These are phyloP conservation scores for Drosophila leonis DNA, from an alignment of 2,888 invertebrate genomes.

Conservation along the genomic window DNA sequence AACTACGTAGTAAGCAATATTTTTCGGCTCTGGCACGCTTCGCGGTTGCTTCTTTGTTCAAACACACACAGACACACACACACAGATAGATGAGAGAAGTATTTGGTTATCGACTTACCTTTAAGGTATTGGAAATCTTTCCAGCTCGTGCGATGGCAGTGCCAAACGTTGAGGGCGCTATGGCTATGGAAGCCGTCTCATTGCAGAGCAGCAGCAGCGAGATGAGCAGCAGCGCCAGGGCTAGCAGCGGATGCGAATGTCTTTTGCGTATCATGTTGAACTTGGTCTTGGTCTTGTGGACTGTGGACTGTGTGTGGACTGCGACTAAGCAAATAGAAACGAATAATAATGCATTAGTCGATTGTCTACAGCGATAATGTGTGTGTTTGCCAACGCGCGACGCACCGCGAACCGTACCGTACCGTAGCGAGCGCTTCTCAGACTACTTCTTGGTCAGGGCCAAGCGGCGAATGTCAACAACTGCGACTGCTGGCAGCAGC, in stretches of 20 bases:
- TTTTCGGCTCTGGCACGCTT: conserved; percentile 54
- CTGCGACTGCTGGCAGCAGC: conserved; percentile 24
- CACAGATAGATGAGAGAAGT: not conserved
- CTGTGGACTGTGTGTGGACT: conserved; percentile 32
- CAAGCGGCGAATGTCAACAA: conserved; percentile 76
- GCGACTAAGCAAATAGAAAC: conserved; percentile 63
- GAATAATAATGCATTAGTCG: conserved; percentile 70
- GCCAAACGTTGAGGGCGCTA: conserved; percentile 85
- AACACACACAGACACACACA: not conserved
- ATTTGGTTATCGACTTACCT: conserved; percentile 77
- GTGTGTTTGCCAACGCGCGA: conserved; percentile 51
- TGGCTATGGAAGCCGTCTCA: conserved; percentile 78
- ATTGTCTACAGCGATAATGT: conserved; percentile 43
- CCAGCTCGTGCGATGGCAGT: conserved; percentile 85
- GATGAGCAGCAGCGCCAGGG: conserved; percentile 38
- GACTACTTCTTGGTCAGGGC: conserved; percentile 79
- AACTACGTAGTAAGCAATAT: conserved; percentile 49
- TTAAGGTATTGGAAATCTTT: conserved; percentile 84
- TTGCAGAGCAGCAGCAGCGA: conserved; percentile 53
- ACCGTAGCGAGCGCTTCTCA: conserved; percentile 50
- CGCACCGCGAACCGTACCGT: conserved; percentile 31
- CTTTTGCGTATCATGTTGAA: conserved; percentile 65
- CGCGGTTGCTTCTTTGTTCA: conserved; percentile 39
- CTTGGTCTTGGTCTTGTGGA: conserved; percentile 14
- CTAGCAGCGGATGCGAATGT: conserved; percentile 38